Conservation (phyloP, 2,888 invertebrate species). For the Troides helena region DNA sequence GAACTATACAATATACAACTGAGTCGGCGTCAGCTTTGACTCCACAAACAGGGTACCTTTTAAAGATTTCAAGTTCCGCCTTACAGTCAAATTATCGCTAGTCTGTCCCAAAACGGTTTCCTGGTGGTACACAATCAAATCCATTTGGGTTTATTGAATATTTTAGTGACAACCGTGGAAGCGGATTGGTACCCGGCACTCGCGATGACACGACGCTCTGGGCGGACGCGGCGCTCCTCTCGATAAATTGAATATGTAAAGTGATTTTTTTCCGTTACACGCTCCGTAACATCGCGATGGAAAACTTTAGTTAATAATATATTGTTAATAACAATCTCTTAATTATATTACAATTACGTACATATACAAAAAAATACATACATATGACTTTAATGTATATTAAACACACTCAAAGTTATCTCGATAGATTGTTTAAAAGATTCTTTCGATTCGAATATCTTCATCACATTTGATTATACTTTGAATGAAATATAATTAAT, state of each 20-base stretch:
- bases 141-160: conserved; percentile 27
- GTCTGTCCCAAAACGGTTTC: conserved; percentile 1
- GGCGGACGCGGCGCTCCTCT: conserved; percentile 44
- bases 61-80: too few species aligned
- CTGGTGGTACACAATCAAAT: conserved; percentile 30
- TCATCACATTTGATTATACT: too few species aligned
- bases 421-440: too few species aligned
- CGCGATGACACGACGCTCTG: conserved; percentile 41
- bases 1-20: too few species aligned
- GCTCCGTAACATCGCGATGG: conserved; percentile 39
- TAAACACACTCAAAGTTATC: too few species aligned
- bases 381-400: too few species aligned
- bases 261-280: conserved; percentile 49
- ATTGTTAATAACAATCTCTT: background rate
- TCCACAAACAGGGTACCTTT: too few species aligned
- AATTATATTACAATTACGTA: conserved; percentile 4
- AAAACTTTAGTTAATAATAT: conserved; percentile 23
- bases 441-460: too few species aligned
- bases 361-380: background rate
- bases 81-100: background rate
- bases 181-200: conserved; percentile 15
- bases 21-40: too few species aligned
- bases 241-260: conserved; percentile 64
- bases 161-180: conserved; percentile 25
- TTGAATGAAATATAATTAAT: too few species aligned